Evolutionary conservation across 92 coral and sea anemone species (phyloP).

Genomic region (Epizoanthus rinbou): DNA sequence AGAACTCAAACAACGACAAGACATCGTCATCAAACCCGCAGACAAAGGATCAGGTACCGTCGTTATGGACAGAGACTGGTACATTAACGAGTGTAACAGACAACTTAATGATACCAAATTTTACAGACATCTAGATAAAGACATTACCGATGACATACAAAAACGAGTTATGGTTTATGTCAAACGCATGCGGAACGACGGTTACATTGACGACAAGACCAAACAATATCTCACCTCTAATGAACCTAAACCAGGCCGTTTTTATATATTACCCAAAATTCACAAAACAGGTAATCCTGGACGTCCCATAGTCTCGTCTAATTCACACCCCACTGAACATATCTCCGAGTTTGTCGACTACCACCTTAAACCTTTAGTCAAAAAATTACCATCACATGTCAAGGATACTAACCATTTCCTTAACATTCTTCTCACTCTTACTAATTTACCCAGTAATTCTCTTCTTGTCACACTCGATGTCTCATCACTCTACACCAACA

Average conservation of each 20-base stretch:
- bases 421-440: too few species aligned
- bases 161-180: conserved; percentile 34
- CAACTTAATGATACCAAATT: conserved; percentile 1
- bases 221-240: conserved; percentile 28
- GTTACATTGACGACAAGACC: conserved; percentile 29
- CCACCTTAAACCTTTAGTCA: conserved; percentile 23
- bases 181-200: conserved; percentile 36
- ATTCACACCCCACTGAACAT: conserved; percentile 5
- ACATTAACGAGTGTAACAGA: too few species aligned
- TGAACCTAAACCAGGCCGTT: conserved; percentile 47
- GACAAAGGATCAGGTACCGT: neutral
- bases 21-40: conserved; percentile 8
- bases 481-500: too few species aligned
- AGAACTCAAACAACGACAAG: conserved; percentile 19
- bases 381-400: neutral
- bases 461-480: conserved; percentile 35
- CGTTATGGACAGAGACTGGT: neutral
- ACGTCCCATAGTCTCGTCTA: neutral
- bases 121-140: conserved; percentile 16
- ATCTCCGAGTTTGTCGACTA: conserved; percentile 1
- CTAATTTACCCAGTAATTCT: conserved; percentile 30
- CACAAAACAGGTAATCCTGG: conserved; percentile 31
- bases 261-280: conserved; percentile 40
- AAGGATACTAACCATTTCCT: neutral
- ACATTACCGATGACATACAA: conserved; percentile 28